Base-by-base conservation (phyloP, 2,113 vertebrate genomes). In the Lota lota region DNA sequence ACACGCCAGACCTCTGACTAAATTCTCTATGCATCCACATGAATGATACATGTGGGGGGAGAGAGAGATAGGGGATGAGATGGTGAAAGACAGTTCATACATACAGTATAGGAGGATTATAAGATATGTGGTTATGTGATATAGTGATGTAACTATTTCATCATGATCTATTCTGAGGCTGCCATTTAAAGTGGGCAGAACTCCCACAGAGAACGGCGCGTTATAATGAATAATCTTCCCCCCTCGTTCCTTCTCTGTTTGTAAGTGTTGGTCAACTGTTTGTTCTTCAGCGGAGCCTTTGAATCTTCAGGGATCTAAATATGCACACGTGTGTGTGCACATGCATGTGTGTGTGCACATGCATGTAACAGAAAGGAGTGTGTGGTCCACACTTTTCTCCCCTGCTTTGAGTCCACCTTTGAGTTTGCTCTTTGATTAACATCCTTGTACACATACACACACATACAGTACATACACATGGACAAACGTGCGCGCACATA, bases 1-100 rank as follows among this genome's bases (percentile, higher is more conserved):
- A 84, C 85, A 86, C 86, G 85, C 63, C 68, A 77, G 74, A 69
- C 81, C 88, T 87, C 86, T 86, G 81, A 85, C 85, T 79, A 76
- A 83, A 69, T 76, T 61, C 61, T 76, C 78, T 19, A 60, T 76
- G 80, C 79, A 63, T 79, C 75, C 71, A 70, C 82, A 84, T 81
- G 79, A 88, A 90, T 88, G 79, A 85, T 87, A 76, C 77, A 85
- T 90, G 78, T 74, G 78, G 72, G 75, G 78, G 72, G 47, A 67
- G 68, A 67, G 74, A 70, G 83, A 79, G 77, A 61, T 33, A 0
- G 59, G 53, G 70, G 61, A 68, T 63, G 51, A 62, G 67, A 20
- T 10, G 12, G 40, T 12, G 40, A 47, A 8, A 47, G 40, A 47
- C 10, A 47, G 40, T 5, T 11, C 40, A 10, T 47, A 47, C 12